Base-by-base conservation (phyloP, 2,113 vertebrate genomes). In the Chlorodrepanis virens region DNA sequence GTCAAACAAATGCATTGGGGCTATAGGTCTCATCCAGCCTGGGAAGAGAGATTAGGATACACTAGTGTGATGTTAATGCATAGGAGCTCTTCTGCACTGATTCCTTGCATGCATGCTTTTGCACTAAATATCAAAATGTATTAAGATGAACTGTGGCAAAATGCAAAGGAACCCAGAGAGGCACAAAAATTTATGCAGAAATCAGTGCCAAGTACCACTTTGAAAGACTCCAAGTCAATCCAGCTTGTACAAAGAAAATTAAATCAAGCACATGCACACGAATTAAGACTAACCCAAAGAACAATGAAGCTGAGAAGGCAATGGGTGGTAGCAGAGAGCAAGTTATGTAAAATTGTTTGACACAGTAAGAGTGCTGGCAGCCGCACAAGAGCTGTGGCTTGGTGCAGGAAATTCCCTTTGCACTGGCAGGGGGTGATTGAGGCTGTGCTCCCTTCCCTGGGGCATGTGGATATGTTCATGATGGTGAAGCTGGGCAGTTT, bases 241-340 rank as follows among this genome's bases (percentile, higher is more conserved):
- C 11, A 10, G 29, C 47, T 80, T 47, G 40, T 53, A 33, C 1
- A 18, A 68, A 65, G n/a, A 28, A 77, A 59, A 63, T 61, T 25
- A 80, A 70, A 77, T 60, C 22, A 29, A 71, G 49, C 9, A 1
- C 12, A 2, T 28, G 22, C 2, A 4, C 12, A 3, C 4, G 5
- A 24, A 25, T 3, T 68, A 44, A 40, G 75, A 44, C 9, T 33
- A 33, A 52, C n/a, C 29, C 47, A 8, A 45, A 45, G 27, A 71
- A 16, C 22, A 63, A 1, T 25, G 75, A 63, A 70, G 44, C 50
- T 74, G 54, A 65, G 61, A 57, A 72, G 14, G 54, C 90, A 83
- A 31, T 17, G 60, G 90, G 85, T 71, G 92, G 80, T 93, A 86
- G 90, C 63, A 90, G 90, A 94, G 82, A 86, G 85, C 71, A 92